A percentile compares a stretch with the other conserved stretches of the same genome.
These are phyloP conservation scores for Myathropa florea DNA, from an alignment of 2,888 invertebrate genomes.

Conservation along the genomic window DNA sequence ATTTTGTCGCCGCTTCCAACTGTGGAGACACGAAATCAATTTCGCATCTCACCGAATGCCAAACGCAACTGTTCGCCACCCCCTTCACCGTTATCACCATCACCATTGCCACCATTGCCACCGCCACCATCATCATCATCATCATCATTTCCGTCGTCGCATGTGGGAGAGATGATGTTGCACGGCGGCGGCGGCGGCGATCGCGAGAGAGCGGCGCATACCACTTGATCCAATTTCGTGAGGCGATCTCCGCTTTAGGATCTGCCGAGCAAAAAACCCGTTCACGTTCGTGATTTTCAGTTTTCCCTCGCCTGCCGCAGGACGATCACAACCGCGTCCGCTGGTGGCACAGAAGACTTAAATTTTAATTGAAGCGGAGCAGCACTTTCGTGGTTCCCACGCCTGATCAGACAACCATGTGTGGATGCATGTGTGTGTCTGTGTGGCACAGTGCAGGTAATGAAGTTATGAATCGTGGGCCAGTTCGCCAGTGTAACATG, in stretches of 20 bases:
- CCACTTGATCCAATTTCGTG: constrained; percentile 68
- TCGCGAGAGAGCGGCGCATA: constrained; percentile 10
- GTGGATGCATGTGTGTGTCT: neutral
- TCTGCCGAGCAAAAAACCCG: constrained; percentile 31
- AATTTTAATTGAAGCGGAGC: constrained; percentile 71
- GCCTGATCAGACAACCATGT: constrained; percentile 36
- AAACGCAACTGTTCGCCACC: constrained; percentile 47
- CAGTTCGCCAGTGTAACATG: neutral
- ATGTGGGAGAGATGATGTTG: constrained; percentile 54
- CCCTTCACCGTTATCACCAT: neutral
- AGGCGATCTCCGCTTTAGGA: constrained; percentile 65
- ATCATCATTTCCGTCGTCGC: constrained; percentile 39
- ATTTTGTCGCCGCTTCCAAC: constrained; percentile 64
- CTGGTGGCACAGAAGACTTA: constrained; percentile 51
- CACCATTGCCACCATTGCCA: neutral
- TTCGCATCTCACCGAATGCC: constrained; percentile 52
- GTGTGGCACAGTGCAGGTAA: constrained; percentile 30
- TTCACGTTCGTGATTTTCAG: constrained; percentile 60
- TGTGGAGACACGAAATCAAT: constrained; percentile 64
- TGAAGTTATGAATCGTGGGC: constrained; percentile 68
- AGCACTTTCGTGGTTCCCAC: constrained; percentile 69
- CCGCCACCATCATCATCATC: constrained; percentile 20
- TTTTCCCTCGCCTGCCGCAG: constrained; percentile 44
- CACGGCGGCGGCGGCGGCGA: neutral
- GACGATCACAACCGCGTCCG: neutral